phyloP scores from a whole-genome alignment of 2,113 vertebrate genomes.

The Anarrhichthys ocellatus region DNA sequence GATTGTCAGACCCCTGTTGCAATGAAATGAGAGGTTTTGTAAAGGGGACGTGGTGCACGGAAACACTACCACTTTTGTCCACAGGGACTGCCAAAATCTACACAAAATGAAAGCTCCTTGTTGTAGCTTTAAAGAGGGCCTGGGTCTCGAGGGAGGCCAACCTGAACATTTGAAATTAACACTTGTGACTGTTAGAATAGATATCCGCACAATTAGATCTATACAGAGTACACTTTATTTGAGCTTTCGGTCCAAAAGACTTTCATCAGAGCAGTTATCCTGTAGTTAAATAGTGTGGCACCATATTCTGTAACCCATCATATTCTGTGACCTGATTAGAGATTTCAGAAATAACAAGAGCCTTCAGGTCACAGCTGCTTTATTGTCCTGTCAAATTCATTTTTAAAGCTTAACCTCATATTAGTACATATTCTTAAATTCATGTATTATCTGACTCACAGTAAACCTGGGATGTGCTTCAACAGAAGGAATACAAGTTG shows the following conservation, averaged over 20 bases:
- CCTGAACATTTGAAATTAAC: background rate
- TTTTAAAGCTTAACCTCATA: background rate
- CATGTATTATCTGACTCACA: background rate
- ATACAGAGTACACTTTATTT: background rate
- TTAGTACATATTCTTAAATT: background rate
- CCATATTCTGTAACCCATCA: no score
- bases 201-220: no score
- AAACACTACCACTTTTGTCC: background rate
- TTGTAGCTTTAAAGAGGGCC: background rate
- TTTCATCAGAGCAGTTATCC: no score
- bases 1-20: no score
- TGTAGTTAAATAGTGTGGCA: background rate
- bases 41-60: background rate
- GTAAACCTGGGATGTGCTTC: background rate
- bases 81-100: background rate
- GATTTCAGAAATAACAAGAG: background rate
- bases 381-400: background rate
- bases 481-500: background rate
- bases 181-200: no score
- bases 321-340: background rate
- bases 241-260: background rate
- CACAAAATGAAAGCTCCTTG: no score
- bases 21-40: no score
- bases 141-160: background rate
- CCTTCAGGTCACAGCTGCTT: background rate